These are phyloP conservation scores for Actinia equina DNA, from an alignment of 64 coral and sea anemone species.

Conservation along the genomic window DNA sequence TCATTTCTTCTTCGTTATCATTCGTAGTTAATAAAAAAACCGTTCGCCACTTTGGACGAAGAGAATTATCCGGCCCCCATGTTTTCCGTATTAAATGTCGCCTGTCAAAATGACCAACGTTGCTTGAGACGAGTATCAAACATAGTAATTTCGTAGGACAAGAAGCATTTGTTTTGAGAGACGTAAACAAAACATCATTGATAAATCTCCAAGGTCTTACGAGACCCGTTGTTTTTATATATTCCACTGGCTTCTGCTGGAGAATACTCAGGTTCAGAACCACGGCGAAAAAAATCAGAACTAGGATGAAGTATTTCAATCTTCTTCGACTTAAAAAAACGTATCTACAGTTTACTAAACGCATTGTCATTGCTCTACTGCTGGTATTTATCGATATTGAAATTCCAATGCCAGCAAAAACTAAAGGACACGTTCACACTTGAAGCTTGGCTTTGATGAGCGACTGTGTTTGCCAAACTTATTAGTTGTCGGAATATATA, in stretches of 20 bases:
- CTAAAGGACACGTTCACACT: no score
- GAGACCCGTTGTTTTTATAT: not conserved
- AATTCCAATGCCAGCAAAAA: no score
- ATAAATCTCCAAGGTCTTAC: not conserved
- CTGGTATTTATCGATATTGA: no score
- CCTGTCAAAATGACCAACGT: constrained; percentile 51
- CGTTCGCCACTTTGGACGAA: constrained; percentile 49
- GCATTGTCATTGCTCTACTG: not conserved
- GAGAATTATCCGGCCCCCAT: constrained; percentile 53
- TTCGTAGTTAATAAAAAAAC: constrained; percentile 53
- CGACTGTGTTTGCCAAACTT: no score
- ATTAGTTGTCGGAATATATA: no score
- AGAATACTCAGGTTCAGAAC: not conserved
- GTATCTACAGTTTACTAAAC: not conserved
- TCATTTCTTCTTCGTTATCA: constrained; percentile 50
- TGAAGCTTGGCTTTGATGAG: no score
- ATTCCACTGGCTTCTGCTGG: not conserved
- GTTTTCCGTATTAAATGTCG: constrained; percentile 66
- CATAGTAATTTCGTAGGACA: constrained; percentile 40
- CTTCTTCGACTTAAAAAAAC: not conserved
- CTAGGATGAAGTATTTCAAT: not conserved
- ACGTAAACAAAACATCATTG: not conserved
- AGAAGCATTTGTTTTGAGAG: not conserved
- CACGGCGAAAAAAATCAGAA: not conserved
- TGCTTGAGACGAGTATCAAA: constrained; percentile 65